Evolutionary conservation across 2,113 vertebrate genomes (phyloP), one percentile per base, ranked within the genome.

Genomic region (Hippoglossus stenolepis): DNA sequence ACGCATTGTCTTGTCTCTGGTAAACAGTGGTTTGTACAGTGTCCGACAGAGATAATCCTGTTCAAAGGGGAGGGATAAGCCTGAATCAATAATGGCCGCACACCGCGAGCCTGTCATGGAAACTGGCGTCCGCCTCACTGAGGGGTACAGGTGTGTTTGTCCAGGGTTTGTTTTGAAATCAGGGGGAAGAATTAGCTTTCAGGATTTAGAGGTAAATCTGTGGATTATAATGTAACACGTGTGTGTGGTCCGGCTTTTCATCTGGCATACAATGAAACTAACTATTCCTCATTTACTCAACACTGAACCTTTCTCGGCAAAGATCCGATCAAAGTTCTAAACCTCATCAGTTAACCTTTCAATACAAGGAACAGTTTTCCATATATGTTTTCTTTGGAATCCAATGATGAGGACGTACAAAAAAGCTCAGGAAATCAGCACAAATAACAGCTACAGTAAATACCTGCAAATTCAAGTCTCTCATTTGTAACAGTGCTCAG

Each of bases 41-140:
- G 68, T 85, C 66, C 43, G 45, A 40, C 31, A 5, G 38, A 81
- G 79, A 80, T 91, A 86, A 92, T 88, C 88, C 85, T 70, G 57
- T 59, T 72, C 76, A 74, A 26, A 14, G 71, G 71, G 69, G 70
- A 54, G 56, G 83, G 82, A 85, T 91, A 85, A 90, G 76, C 23
- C 68, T 73, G 54, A 85, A 87, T 90, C 90, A 84, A 90, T 87
- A 83, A 84, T 65, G 79, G 83, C 77, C 77, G 53, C 58, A 84
- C 80, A 75, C 21, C 23, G 56, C 24, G 79, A 66, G 79, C 73
- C 72, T 73, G 68, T 62, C 72, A 51, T 35, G 49, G 63, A 58
- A 21, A 28, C 68, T 61, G 78, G 75, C 65, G 62, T 67, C 70
- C 64, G 49, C 59, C 35, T 75, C 8, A 26, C 17, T 60, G 65